A percentile compares a stretch with the other conserved stretches of the same genome.
phyloP scores from a whole-genome alignment of 2,888 invertebrate genomes.

The Drosophila sordidapex region DNA sequence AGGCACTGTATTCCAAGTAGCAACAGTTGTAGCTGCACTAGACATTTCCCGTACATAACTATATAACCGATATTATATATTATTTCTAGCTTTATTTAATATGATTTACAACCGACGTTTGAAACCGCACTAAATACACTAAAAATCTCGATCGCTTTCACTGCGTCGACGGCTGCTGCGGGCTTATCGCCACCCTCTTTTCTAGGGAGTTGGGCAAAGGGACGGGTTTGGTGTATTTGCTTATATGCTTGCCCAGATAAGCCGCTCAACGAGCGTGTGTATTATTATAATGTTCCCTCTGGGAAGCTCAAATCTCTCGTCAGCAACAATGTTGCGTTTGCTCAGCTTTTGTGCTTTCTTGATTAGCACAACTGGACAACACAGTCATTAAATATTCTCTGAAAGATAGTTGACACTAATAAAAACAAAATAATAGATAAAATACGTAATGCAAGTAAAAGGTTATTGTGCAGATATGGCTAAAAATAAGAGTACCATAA shows the following conservation, averaged over 20 bases:
- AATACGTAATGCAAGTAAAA: not conserved
- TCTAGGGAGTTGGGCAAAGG: not conserved
- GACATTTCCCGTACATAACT: slow-evolving; percentile 22
- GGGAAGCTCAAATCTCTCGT: slow-evolving; percentile 31
- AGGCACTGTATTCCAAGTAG: slow-evolving; percentile 11
- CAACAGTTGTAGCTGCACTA: slow-evolving; percentile 35
- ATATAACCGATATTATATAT: slow-evolving; percentile 10
- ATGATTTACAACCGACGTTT: slow-evolving; percentile 38
- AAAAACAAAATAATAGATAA: not conserved
- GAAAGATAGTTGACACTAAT: not conserved
- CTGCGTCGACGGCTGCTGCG: slow-evolving; percentile 22
- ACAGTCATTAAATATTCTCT: not conserved
- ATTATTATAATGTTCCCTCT: slow-evolving; percentile 21
- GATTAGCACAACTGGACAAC: not conserved
- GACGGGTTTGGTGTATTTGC: slow-evolving; percentile 5
- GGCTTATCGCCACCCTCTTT: slow-evolving; percentile 37
- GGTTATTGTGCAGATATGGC: too few relatives aligned
- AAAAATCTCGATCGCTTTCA: slow-evolving; percentile 18
- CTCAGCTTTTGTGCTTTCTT: slow-evolving; percentile 1
- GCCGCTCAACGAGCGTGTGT: slow-evolving; percentile 46
- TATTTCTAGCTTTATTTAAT: slow-evolving; percentile 5
- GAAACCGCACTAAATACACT: slow-evolving; percentile 43
- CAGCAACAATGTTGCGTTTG: slow-evolving; percentile 45
- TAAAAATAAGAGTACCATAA: too few relatives aligned
- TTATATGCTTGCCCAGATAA: slow-evolving; percentile 28